These are phyloP conservation scores for Patella ulyssiponensis DNA, from an alignment of 2,888 invertebrate species.

Conservation along the genomic window DNA sequence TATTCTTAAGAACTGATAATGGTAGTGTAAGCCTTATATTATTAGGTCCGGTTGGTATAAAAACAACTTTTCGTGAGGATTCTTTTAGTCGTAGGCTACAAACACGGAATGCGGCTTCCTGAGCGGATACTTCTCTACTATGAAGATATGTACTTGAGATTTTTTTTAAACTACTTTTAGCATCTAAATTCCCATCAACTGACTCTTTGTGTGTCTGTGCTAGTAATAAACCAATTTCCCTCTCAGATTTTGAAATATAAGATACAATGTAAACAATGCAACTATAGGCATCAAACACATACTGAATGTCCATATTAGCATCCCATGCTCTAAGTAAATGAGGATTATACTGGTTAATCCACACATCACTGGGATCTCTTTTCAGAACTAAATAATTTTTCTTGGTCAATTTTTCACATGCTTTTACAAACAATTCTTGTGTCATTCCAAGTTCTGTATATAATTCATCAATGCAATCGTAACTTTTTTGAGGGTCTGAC, in stretches of 20 bases:
- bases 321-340: conserved; percentile 15
- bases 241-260: conserved; percentile 45
- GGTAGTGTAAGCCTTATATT: background rate
- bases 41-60: conserved; percentile 31
- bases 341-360: conserved; percentile 24
- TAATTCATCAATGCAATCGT: background rate
- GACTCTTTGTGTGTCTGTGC: conserved; percentile 29
- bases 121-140: conserved; percentile 34
- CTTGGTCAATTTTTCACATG: background rate
- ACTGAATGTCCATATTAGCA: conserved; percentile 27
- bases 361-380: conserved; percentile 6
- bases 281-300: conserved; percentile 11
- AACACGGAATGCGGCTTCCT: conserved; percentile 34
- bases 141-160: conserved; percentile 29
- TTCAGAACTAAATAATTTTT: conserved; percentile 12
- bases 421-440: background rate
- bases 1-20: background rate
- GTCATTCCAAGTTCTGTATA: background rate
- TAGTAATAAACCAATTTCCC: conserved; percentile 31
- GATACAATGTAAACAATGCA: conserved; percentile 45
- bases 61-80: conserved; percentile 29
- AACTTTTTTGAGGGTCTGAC: background rate
- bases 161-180: conserved; percentile 24
- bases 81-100: conserved; percentile 30
- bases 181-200: conserved; percentile 29